Conservation (phyloP, 2,888 invertebrate species). For the Caenorhabditis wallacei region DNA sequence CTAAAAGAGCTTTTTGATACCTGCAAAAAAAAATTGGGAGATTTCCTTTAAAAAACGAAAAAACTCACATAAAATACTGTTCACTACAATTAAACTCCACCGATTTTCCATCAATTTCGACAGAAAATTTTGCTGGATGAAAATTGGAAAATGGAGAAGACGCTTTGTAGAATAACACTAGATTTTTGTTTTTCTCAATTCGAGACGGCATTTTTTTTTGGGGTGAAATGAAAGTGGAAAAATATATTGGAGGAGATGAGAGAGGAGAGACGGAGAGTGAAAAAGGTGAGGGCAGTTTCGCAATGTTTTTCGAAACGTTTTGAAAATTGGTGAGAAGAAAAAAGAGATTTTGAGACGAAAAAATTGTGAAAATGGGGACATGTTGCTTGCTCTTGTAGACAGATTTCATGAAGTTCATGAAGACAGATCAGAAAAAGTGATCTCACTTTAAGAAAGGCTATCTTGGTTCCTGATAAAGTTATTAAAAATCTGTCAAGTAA, state of each 20-base stretch:
- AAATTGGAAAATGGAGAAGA: conserved; percentile 39
- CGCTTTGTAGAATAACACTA: conserved; percentile 24
- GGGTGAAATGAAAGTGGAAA: neutral
- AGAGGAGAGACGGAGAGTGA: neutral
- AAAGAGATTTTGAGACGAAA: too few species aligned
- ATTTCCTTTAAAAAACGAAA: neutral
- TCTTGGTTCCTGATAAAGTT: too few species aligned
- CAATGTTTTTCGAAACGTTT: conserved; percentile 2
- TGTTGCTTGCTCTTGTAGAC: too few species aligned
- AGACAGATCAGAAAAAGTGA: too few species aligned
- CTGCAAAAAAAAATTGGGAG: neutral
- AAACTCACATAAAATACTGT: conserved; percentile 49
- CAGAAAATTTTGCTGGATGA: conserved; percentile 9
- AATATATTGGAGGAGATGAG: neutral
- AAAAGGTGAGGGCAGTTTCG: neutral
- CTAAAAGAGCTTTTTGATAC: conserved; percentile 34
- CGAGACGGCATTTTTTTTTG: conserved; percentile 8
- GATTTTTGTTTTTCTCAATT: neutral
- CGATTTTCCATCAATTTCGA: neutral
- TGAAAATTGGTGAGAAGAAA: neutral
- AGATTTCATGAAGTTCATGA: too few species aligned
- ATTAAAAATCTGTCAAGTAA: too few species aligned
- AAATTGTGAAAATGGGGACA: too few species aligned
- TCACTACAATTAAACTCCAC: conserved; percentile 37
- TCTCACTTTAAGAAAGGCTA: too few species aligned